Base-by-base conservation (phyloP, 2,797 vertebrate species). In the Linurgus olivaceus region DNA sequence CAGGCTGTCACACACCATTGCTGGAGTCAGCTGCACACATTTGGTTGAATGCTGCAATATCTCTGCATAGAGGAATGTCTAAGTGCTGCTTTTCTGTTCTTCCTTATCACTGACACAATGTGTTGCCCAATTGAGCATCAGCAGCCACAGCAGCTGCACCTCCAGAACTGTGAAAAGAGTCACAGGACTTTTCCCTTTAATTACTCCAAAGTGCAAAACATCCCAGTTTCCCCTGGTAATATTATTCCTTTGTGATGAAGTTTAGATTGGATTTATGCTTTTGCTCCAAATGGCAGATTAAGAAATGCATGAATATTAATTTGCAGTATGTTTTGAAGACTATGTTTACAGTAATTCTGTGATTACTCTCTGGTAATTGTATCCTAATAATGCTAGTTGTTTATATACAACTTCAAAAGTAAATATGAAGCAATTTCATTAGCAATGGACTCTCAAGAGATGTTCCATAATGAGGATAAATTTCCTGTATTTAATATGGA, bases 221-320 rank as follows among this genome's bases (percentile, higher is more conserved):
- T 72, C 89, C 38, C 66, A 35, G 21, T 81, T 83, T 95, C 61
- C 71, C 67, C 8, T 86, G 37, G 65, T 8, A 54, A 75, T 73
- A 83, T 13, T 90, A 35, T 78, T 67, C 71, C 76, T 94, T 96
- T 95, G 63, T 96, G 81, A 96, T 95, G 67, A 97, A 97, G 55
- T 93, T 59, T 82, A 80, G 52, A 70, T 51, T 31, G 29, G 54
- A 94, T 95, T 94, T n/a, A 90, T 55, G 54, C 42, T 85, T 95
- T 97, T 97, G 28, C 70, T 95, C 65, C 87, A 96, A 97, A 96
- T 90, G 63, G 55, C 63, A 82, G 76, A 94, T 93, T 94, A 71
- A 93, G 59, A 78, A 96, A 96, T 90, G 89, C 90, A 97, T 97
- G 94, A 96, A 98, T 97, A 97, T 97, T 98, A 96, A 98, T 95